phyloP scores from a whole-genome alignment of 53 echinoderm and acorn worm species.

The Crossaster papposus region DNA sequence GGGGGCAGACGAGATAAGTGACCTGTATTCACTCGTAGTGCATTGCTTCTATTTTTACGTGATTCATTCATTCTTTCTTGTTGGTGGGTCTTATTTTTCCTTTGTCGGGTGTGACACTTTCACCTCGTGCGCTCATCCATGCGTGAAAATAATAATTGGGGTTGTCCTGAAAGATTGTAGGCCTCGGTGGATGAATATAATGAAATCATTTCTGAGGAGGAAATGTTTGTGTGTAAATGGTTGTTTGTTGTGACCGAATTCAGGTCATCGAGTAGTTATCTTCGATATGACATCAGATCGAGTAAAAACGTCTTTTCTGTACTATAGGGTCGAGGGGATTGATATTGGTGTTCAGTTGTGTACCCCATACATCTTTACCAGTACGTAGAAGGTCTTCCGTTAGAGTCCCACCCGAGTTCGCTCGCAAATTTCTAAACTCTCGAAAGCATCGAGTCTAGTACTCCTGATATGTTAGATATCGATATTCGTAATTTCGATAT shows the following conservation, averaged over 20 bases:
- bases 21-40: neutral
- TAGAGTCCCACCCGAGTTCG: too few species aligned
- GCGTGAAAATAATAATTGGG: conserved; percentile 22
- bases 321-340: too few species aligned
- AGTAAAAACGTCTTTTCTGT: too few species aligned
- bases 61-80: neutral
- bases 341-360: too few species aligned
- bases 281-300: too few species aligned
- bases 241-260: neutral
- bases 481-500: too few species aligned
- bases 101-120: neutral
- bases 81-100: too few species aligned
- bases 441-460: too few species aligned
- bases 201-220: neutral
- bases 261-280: neutral
- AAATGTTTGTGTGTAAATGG: neutral
- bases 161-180: neutral
- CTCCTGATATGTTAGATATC: too few species aligned
- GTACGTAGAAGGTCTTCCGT: too few species aligned
- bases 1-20: neutral
- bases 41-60: conserved; percentile 14
- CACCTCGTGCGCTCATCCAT: neutral
- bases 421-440: too few species aligned
- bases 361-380: too few species aligned
- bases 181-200: neutral